Evolutionary conservation across 2,113 vertebrate genomes (phyloP).

Genomic region (Solea senegalensis): DNA sequence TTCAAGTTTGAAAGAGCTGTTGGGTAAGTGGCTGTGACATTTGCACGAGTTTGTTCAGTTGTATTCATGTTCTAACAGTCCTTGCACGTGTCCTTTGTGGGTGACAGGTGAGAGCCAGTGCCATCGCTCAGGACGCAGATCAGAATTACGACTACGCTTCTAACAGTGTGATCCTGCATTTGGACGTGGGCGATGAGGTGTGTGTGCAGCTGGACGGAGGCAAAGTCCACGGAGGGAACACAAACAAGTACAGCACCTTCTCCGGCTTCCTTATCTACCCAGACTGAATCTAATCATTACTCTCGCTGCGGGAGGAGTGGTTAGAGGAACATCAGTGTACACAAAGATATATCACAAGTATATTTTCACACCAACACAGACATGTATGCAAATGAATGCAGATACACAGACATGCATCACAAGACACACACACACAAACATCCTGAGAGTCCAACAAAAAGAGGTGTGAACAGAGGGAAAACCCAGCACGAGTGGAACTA

Average conservation of each 20-base stretch:
- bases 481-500: constrained; percentile 33
- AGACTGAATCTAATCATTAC: constrained; percentile 78
- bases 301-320: neutral
- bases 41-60: constrained; percentile 41
- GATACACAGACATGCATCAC: constrained; percentile 34
- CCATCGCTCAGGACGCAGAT: constrained; percentile 85
- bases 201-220: constrained; percentile 95
- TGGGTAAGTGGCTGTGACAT: constrained; percentile 43
- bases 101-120: constrained; percentile 84
- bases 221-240: constrained; percentile 95
- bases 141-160: constrained; percentile 97
- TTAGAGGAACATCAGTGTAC: constrained; percentile 2
- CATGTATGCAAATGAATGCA: constrained; percentile 33
- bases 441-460: constrained; percentile 36
- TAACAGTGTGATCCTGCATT: constrained; percentile 93
- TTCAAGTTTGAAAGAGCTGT: constrained; percentile 12
- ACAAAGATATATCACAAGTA: constrained; percentile 26
- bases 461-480: constrained; percentile 18
- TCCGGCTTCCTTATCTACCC: constrained; percentile 96
- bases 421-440: constrained; percentile 19
- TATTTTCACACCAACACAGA: constrained; percentile 18
- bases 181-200: constrained; percentile 95
- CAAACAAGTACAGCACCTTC: constrained; percentile 97
- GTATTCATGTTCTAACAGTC: constrained; percentile 62
- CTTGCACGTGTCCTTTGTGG: constrained; percentile 48